A percentile compares a stretch with the other conserved stretches of the same genome.
phyloP scores from a whole-genome alignment of 1,140 invertebrate species.

The Bursaphelenchus mucronatus region DNA sequence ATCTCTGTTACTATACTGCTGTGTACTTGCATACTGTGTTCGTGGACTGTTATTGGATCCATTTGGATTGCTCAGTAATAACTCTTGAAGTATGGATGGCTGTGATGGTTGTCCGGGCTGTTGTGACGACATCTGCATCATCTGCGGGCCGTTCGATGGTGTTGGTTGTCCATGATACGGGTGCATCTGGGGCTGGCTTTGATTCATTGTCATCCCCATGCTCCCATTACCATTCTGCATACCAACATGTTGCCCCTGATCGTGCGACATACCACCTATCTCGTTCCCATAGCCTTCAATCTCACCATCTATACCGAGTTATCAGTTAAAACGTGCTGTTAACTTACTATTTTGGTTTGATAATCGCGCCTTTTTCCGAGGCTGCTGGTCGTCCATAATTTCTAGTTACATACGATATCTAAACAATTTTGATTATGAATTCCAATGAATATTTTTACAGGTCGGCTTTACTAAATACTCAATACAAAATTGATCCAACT shows the following conservation, averaged over 20 bases:
- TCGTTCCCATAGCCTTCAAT: conserved; percentile 16
- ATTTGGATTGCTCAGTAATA: conserved; percentile 26
- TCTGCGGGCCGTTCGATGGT: not conserved
- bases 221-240: conserved; percentile 18
- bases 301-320: conserved; percentile 1
- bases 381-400: conserved; percentile 14
- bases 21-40: conserved; percentile 17
- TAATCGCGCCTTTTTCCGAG: conserved; percentile 6
- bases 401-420: too few relatives aligned
- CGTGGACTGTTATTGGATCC: conserved; percentile 37
- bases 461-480: too few relatives aligned
- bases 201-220: conserved; percentile 2
- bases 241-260: not conserved
- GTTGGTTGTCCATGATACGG: conserved; percentile 9
- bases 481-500: too few relatives aligned
- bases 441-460: too few relatives aligned
- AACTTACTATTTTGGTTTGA: conserved; percentile 20
- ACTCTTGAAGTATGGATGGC: conserved; percentile 29
- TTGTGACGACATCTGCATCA: conserved; percentile 7
- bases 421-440: too few relatives aligned
- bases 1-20: conserved; percentile 9
- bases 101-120: conserved; percentile 4
- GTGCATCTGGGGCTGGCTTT: conserved; percentile 9
- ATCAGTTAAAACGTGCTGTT: not conserved
- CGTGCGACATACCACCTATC: not conserved